Conservation (phyloP, 2,113 vertebrate species). For the Nycticryphes semicollaris region DNA sequence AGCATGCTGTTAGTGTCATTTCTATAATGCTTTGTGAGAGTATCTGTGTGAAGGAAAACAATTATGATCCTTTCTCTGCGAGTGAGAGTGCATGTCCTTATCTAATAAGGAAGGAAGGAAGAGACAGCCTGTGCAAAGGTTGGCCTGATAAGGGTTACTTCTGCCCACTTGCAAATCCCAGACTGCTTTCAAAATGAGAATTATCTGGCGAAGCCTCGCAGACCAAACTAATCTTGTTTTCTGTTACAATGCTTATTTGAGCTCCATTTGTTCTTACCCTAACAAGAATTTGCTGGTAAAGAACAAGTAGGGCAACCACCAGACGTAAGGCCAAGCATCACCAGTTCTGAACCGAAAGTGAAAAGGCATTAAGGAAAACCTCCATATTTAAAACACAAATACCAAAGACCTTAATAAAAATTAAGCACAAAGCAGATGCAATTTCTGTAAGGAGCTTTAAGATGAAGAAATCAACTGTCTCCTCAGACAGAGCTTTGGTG, state of each 20-base stretch:
- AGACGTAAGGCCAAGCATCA: not conserved
- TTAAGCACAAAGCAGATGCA: not conserved
- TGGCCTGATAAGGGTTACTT: constrained; percentile 48
- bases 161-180: constrained; percentile 17
- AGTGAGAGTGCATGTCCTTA: constrained; percentile 27
- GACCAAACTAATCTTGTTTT: not conserved
- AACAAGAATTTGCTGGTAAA: not conserved
- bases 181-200: constrained; percentile 5
- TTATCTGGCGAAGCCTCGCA: not conserved
- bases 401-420: not conserved
- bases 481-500: not conserved
- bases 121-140: constrained; percentile 9
- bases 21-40: constrained; percentile 23
- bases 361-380: not conserved
- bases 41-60: constrained; percentile 42
- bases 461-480: not conserved
- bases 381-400: not conserved
- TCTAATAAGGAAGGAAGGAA: constrained; percentile 52
- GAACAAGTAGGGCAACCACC: not conserved
- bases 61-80: not conserved
- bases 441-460: not conserved
- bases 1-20: constrained; percentile 19
- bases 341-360: not conserved
- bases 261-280: not conserved
- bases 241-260: not conserved